Base-by-base conservation (phyloP, 2,797 vertebrate species). In the Esox masquinongy region DNA sequence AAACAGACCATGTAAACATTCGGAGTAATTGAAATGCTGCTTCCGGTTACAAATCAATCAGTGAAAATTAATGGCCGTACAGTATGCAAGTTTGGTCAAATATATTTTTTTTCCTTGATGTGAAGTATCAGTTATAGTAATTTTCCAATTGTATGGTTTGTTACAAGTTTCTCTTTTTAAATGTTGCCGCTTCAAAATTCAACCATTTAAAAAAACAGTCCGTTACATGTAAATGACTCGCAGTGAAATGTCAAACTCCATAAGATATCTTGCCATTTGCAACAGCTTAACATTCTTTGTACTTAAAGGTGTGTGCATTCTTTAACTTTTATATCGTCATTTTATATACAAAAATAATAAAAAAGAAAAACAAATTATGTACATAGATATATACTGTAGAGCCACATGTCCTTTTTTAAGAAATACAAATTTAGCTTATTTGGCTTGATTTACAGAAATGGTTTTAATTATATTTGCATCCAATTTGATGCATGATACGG, bases 271-370 rank as follows among this genome's bases (percentile, higher is more conserved):
- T 95, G 94, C 93, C 95, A 95, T 97, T 96, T 96, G 94, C 96
- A 96, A 95, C 94, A 90, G 93, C 95, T 96, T 94, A 87, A 94
- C 95, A 96, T 97, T 96, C 94, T 98, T 98, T 97, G 95, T 98
- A 97, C 96, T 96, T 96, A 95, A 96, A 96, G 95, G 93, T 97
- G 96, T 97, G 95, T 96, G 93, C 93, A 94, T 94, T 94, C 92
- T 97, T 95, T 95, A 94, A 95, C 94, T 95, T 98, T 98, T 98
- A 98, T 98, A 98, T 97, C 94, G 96, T 97, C 96, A 97, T 98
- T 98, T 98, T 98, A 97, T 98, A 97, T 97, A 97, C 84, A 90
- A 93, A 96, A 95, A 92, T 91, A 90, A 93, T 93, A 93, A 93
- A 63, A 89, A 90, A 94, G 86, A 86, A 91, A 90, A 93, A 93